Evolutionary conservation across 2,797 vertebrate species (phyloP).

Genomic region (Otolemur crassicaudatus): DNA sequence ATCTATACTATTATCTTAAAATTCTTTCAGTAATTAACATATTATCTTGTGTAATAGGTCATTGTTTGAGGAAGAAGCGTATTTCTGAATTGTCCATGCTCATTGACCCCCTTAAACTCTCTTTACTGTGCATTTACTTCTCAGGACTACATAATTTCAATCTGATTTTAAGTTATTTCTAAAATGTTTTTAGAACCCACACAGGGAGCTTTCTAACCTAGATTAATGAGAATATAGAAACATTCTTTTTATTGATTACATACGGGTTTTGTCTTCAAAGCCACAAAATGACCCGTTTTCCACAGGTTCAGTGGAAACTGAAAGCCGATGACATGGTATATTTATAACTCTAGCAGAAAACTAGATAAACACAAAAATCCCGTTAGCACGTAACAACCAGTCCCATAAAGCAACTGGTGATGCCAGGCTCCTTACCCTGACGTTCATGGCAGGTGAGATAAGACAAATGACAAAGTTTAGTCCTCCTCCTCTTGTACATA

Average conservation of each 20-base stretch:
- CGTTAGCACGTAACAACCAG: not conserved
- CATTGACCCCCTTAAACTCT: not conserved
- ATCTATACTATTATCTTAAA: not conserved
- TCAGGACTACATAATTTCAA: constrained; percentile 16
- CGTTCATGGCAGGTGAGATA: not conserved
- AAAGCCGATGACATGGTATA: not conserved
- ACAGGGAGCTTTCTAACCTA: not conserved
- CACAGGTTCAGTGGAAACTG: not conserved
- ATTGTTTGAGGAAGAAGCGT: not conserved
- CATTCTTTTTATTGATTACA: not conserved
- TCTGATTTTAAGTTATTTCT: constrained; percentile 42
- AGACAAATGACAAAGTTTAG: not conserved
- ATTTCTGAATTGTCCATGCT: not conserved
- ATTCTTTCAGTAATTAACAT: not conserved
- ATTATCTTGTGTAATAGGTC: not conserved
- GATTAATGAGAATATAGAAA: not conserved
- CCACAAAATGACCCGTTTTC: not conserved
- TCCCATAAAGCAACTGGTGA: too few relatives aligned
- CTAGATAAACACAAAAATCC: not conserved
- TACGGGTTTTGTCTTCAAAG: constrained; percentile 22
- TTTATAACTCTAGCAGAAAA: not conserved
- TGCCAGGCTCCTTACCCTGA: not conserved
- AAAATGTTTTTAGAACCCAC: not conserved
- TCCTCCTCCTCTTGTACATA: not conserved
- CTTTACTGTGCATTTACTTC: not conserved